phyloP scores from a whole-genome alignment of 2,797 vertebrate genomes.

The Hydrocynus forskahlii region DNA sequence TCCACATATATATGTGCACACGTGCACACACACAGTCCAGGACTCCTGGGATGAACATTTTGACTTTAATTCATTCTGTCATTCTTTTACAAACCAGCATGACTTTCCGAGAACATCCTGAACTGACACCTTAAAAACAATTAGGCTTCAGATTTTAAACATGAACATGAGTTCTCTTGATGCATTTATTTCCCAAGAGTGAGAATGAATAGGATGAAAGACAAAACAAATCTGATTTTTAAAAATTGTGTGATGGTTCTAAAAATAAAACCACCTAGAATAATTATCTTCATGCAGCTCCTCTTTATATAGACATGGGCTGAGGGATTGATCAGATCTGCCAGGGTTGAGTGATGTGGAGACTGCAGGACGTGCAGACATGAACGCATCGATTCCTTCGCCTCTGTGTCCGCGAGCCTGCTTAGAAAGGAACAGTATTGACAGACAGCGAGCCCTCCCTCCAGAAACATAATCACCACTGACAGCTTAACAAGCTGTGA shows the following conservation, averaged over 20 bases:
- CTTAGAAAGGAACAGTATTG: conserved; percentile 14
- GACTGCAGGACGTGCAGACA: conserved; percentile 10
- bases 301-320: not conserved
- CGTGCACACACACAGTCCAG: not conserved
- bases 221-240: not conserved
- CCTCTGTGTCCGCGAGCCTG: conserved; percentile 12
- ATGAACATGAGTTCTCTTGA: not conserved
- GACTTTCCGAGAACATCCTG: not conserved
- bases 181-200: not conserved
- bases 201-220: not conserved
- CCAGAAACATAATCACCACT: conserved; percentile 12
- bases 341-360: not conserved
- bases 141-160: not conserved
- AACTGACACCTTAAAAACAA: not conserved
- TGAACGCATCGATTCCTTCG: conserved; percentile 27
- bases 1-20: conserved; percentile 24
- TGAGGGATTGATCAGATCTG: not conserved
- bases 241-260: not conserved
- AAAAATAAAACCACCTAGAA: conserved; percentile 11
- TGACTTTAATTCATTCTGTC: not conserved
- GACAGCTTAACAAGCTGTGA: conserved; percentile 16
- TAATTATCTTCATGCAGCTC: not conserved
- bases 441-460: conserved; percentile 21
- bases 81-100: not conserved
- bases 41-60: not conserved